These are phyloP conservation scores for Anarhynchus alexandrinus DNA, from an alignment of 2,113 vertebrate genomes.

Conservation along the genomic window DNA sequence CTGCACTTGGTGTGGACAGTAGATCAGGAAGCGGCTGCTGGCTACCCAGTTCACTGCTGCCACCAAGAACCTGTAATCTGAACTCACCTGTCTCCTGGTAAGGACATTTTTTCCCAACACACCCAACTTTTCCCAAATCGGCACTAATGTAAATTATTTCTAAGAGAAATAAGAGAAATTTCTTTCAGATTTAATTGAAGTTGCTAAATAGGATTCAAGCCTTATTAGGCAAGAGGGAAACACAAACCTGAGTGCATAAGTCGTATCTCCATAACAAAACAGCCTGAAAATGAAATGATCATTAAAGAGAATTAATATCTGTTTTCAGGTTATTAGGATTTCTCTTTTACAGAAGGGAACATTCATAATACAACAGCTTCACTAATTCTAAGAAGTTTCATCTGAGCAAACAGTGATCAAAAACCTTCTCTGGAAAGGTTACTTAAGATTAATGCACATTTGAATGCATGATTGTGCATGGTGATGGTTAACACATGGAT, in stretches of 20 bases:
- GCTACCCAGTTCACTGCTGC: neutral
- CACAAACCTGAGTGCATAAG: neutral
- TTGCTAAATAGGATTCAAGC: neutral
- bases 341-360: neutral
- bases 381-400: neutral
- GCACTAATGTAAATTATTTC: neutral
- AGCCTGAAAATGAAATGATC: neutral
- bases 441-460: neutral
- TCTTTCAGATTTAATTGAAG: neutral
- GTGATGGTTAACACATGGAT: neutral
- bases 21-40: neutral
- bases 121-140: neutral
- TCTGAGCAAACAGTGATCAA: neutral
- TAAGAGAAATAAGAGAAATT: neutral
- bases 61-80: neutral
- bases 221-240: neutral
- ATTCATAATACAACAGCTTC: neutral
- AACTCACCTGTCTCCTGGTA: neutral
- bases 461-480: neutral
- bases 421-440: neutral
- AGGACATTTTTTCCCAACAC: neutral
- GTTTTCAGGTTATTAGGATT: neutral
- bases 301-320: neutral
- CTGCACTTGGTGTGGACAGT: neutral
- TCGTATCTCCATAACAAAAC: neutral